Conservation (phyloP, 1,140 invertebrate genomes). For the Drosophila carrolli region DNA sequence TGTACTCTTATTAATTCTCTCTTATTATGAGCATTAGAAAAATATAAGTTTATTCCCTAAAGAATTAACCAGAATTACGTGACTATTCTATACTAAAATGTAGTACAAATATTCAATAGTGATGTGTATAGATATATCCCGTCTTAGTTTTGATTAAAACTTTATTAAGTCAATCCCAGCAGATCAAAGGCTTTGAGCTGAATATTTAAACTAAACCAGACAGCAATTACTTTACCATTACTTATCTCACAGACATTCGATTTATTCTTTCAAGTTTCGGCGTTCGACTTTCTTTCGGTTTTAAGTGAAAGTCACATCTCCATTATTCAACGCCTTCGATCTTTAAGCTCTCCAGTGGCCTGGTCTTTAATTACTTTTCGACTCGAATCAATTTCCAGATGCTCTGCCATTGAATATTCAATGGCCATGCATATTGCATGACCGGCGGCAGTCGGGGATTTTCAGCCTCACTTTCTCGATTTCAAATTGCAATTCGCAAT, state of each 20-base stretch:
- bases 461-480: conserved; percentile 33
- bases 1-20: no score
- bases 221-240: conserved; percentile 4
- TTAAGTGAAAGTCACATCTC: conserved; percentile 27
- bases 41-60: no score
- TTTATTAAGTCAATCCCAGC: neutral
- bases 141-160: neutral
- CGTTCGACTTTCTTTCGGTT: neutral
- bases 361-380: conserved; percentile 52
- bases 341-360: conserved; percentile 45
- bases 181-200: neutral
- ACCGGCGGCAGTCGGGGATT: conserved; percentile 24
- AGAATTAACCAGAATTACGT: no score
- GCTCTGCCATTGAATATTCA: conserved; percentile 48
- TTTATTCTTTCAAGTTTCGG: neutral
- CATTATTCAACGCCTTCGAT: conserved; percentile 44
- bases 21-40: no score
- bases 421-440: conserved; percentile 42
- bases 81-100: no score
- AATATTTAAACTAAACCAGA: neutral
- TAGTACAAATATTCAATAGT: no score
- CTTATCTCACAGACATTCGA: neutral
- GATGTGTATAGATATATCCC: no score
- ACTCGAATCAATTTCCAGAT: conserved; percentile 51
- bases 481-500: conserved; percentile 29